Evolutionary conservation across 1,140 invertebrate species (phyloP).

Genomic region (Calliopsis andreniformis): DNA sequence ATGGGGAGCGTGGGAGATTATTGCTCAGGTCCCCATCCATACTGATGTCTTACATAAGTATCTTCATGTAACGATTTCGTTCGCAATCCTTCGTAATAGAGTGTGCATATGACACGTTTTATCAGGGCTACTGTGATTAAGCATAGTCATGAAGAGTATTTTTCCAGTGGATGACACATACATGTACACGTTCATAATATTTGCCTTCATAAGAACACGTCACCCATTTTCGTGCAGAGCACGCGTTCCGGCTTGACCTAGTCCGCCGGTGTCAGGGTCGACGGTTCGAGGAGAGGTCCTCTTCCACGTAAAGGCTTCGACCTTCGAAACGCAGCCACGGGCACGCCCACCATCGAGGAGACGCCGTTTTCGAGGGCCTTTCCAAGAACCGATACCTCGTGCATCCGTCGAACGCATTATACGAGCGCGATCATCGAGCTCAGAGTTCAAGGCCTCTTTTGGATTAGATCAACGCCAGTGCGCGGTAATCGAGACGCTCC

Average conservation of each 20-base stretch:
- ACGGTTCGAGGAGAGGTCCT: conserved; percentile 7
- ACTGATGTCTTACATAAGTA: no score
- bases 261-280: conserved; percentile 36
- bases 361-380: conserved; percentile 39
- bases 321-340: conserved; percentile 34
- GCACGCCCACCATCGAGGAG: conserved; percentile 39
- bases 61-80: no score
- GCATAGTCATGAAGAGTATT: no score
- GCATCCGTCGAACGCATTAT: conserved; percentile 31
- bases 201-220: no score
- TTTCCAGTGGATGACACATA: no score
- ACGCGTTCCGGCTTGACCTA: conserved; percentile 39
- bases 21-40: background rate
- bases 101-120: no score
- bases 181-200: no score
- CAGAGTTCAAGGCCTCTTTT: conserved; percentile 39
- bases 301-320: conserved; percentile 54
- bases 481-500: background rate
- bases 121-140: no score
- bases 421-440: background rate
- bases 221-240: background rate
- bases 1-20: no score
- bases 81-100: no score
- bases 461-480: background rate
- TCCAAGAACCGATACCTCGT: conserved; percentile 38